phyloP scores from a whole-genome alignment of 2,888 invertebrate species.

The Rotaria sp. region DNA sequence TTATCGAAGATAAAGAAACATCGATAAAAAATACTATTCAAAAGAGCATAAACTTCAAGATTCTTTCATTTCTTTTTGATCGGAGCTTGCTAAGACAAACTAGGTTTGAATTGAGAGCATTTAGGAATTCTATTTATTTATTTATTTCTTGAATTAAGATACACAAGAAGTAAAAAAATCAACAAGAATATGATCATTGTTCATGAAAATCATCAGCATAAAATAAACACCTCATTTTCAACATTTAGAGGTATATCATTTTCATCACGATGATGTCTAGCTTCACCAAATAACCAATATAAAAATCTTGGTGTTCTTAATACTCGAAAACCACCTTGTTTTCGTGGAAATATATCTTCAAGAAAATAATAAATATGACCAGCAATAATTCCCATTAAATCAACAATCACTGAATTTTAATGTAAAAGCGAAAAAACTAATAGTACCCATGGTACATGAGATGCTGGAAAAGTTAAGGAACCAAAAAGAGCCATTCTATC shows the following conservation, averaged over 20 bases:
- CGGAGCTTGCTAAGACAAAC: too few species aligned
- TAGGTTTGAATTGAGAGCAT: too few species aligned
- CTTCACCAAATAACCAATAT: constrained; percentile 56
- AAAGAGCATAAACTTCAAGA: too few species aligned
- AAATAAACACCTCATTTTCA: background rate
- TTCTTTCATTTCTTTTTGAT: too few species aligned
- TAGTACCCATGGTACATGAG: constrained; percentile 94
- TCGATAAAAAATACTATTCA: too few species aligned
- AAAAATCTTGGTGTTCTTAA: constrained; percentile 81
- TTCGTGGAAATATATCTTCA: constrained; percentile 90
- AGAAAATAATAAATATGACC: constrained; percentile 96
- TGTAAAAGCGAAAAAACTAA: constrained; percentile 88
- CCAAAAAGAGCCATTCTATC: constrained; percentile 93
- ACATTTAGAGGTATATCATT: background rate
- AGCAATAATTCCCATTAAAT: constrained; percentile 86
- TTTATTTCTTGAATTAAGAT: background rate
- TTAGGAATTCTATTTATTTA: too few species aligned
- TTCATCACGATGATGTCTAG: background rate
- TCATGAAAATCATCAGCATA: background rate
- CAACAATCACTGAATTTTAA: constrained; percentile 91
- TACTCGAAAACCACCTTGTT: constrained; percentile 80
- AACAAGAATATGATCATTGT: background rate
- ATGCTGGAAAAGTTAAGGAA: constrained; percentile 79
- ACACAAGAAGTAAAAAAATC: background rate
- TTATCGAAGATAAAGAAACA: too few species aligned